These are phyloP conservation scores for Nudaria mundana DNA, from an alignment of 2,888 invertebrate species.

Conservation along the genomic window DNA sequence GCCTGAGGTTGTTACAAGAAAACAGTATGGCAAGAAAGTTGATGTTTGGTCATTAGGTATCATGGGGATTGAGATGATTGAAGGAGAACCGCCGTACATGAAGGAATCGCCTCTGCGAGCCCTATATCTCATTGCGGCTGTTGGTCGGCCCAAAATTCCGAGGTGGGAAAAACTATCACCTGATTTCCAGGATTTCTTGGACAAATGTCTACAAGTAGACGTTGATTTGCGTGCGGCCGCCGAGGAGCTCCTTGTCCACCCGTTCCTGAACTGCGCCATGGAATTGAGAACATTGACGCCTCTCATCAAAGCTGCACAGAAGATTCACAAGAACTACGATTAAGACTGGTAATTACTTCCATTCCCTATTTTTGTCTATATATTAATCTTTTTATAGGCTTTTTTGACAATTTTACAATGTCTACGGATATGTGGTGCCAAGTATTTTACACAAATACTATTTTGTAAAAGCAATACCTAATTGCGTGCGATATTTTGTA, in stretches of 20 bases:
- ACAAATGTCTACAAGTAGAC: constrained; percentile 93
- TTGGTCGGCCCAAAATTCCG: constrained; percentile 95
- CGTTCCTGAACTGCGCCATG: constrained; percentile 89
- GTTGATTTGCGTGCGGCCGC: constrained; percentile 90
- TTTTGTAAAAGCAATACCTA: constrained; percentile 20
- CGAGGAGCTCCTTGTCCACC: constrained; percentile 88
- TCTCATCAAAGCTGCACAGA: constrained; percentile 94
- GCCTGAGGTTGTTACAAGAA: constrained; percentile 95
- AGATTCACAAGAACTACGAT: constrained; percentile 84
- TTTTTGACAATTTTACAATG: constrained; percentile 53
- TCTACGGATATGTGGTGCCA: constrained; percentile 50
- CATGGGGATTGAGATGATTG: constrained; percentile 97
- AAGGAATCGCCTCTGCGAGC: constrained; percentile 96
- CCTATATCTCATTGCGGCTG: constrained; percentile 96
- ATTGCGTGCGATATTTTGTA: constrained; percentile 15
- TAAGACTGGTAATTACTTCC: constrained; percentile 53
- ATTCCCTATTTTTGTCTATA: constrained; percentile 43
- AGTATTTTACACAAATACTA: constrained; percentile 33
- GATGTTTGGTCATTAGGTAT: constrained; percentile 98
- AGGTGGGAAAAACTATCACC: constrained; percentile 89
- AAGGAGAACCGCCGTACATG: constrained; percentile 98
- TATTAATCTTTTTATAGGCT: constrained; percentile 54
- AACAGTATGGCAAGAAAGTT: constrained; percentile 96
- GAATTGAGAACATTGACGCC: constrained; percentile 91
- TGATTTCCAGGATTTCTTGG: constrained; percentile 90